Base-by-base conservation (phyloP, 2,888 invertebrate genomes). In the Zeuzera pyrina region DNA sequence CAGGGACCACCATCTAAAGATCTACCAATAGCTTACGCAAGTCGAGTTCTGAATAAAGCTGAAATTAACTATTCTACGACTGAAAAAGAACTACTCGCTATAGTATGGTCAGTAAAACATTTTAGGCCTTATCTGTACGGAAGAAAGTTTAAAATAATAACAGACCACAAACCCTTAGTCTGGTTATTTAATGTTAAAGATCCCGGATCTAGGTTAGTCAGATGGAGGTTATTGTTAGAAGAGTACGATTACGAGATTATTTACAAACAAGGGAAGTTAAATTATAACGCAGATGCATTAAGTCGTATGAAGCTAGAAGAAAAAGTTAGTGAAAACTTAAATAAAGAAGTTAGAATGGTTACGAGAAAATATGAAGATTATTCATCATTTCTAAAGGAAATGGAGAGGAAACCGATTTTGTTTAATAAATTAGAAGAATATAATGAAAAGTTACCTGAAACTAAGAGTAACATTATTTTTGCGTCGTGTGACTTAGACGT, bases 211-310 rank as follows among this genome's bases (percentile, higher is more conserved):
- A 26, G 13, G 12, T n/a, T 26, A 12, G 12, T n/a, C 38, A 35
- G 3, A 15, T 41, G 7, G 14, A 7, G 6, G 3, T 8, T 8
- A 30, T 41, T 2, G 40, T 41, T 12, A 2, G 38, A 13, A 35
- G 38, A 21, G 6, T 47, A 3, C 21, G 37, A 11, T 8, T 24
- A 2, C 35, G 15, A 8, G 38, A 43, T 16, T 11, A 41, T 10
- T 41, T 45, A 36, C 12, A 30, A 26, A 26, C 3, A 26, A 13
- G 26, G 26, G 3, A 26, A 12, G 12, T 5, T 26, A 11, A 26
- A 26, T 26, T 12, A 13, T 12, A 26, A 26, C 10, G 26, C 26
- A 5, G 13, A 26, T 12, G 26, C 26, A 6, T 26, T 26, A 26
- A 12, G 12, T 12, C 11, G 26, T 12, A 12, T 12, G n/a, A n/a